These are phyloP conservation scores for Drosophila mauritiana DNA, from an alignment of 1,140 invertebrate genomes.

Conservation along the genomic window DNA sequence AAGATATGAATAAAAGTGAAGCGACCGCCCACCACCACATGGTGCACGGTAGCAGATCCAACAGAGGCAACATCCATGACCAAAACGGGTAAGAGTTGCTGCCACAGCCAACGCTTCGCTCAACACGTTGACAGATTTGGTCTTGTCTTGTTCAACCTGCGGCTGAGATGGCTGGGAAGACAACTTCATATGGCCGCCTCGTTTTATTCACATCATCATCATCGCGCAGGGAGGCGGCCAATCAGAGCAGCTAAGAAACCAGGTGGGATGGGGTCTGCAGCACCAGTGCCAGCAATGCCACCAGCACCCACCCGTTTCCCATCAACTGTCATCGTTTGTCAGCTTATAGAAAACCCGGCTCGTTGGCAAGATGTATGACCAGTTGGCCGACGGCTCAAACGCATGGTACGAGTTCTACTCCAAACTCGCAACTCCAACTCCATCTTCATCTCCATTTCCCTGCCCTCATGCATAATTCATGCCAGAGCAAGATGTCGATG, in stretches of 20 bases:
- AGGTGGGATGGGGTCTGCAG: constrained; percentile 21
- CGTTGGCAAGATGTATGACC: constrained; percentile 73
- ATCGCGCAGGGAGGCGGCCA: constrained; percentile 57
- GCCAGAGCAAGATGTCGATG: constrained; percentile 52
- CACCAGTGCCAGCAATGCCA: neutral
- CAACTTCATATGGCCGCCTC: constrained; percentile 74
- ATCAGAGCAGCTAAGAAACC: constrained; percentile 58
- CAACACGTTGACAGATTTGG: constrained; percentile 81
- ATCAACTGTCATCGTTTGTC: constrained; percentile 84
- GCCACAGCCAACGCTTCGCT: constrained; percentile 60
- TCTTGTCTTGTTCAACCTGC: constrained; percentile 73
- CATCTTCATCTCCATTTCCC: constrained; percentile 40
- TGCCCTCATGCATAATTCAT: constrained; percentile 79
- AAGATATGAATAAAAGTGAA: constrained; percentile 66
- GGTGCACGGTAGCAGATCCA: constrained; percentile 36
- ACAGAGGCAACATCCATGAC: constrained; percentile 35
- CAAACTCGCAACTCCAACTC: constrained; percentile 31
- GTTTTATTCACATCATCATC: constrained; percentile 46
- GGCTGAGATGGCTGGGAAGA: constrained; percentile 36
- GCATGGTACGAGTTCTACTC: constrained; percentile 28
- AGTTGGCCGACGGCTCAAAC: constrained; percentile 70
- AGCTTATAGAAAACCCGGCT: constrained; percentile 71
- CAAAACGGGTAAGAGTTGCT: constrained; percentile 28
- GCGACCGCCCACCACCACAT: constrained; percentile 79
- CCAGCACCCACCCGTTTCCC: constrained; percentile 70